A percentile compares a stretch with the other conserved stretches of the same genome.
These are phyloP conservation scores for Luperina testacea DNA, from an alignment of 2,888 invertebrate genomes.

Conservation along the genomic window DNA sequence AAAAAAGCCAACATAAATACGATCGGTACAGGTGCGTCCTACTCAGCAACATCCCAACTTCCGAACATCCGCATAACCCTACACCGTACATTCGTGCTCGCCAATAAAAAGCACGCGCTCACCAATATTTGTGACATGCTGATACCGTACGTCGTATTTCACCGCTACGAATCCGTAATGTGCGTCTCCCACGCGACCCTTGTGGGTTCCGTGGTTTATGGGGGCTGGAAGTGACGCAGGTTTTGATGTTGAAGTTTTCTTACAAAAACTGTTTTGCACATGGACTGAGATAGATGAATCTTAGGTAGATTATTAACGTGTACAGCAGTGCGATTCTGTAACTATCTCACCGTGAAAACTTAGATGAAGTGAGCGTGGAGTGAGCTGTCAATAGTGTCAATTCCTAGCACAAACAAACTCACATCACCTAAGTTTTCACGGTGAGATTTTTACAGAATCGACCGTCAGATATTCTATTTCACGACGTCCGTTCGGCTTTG, in stretches of 20 bases:
- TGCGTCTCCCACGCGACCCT: slow-evolving; percentile 76
- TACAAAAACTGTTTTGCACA: background rate
- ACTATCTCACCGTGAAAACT: too few species aligned
- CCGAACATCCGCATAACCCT: slow-evolving; percentile 48
- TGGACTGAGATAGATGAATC: background rate
- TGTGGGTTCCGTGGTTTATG: slow-evolving; percentile 37
- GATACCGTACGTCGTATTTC: slow-evolving; percentile 80
- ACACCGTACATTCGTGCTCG: slow-evolving; percentile 48
- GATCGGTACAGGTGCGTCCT: slow-evolving; percentile 69
- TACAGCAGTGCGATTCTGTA: too few species aligned
- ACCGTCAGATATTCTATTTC: too few species aligned
- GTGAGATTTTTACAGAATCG: too few species aligned
- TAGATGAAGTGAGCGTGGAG: too few species aligned
- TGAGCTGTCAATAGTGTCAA: too few species aligned
- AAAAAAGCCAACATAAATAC: slow-evolving; percentile 65
- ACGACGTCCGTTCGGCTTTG: too few species aligned
- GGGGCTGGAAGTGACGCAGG: slow-evolving; percentile 59
- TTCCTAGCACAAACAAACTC: too few species aligned
- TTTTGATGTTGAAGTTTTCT: background rate
- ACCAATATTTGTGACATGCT: slow-evolving; percentile 82
- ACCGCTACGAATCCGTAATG: slow-evolving; percentile 81
- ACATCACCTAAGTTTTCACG: too few species aligned
- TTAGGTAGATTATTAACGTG: background rate
- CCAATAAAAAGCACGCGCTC: slow-evolving; percentile 81
- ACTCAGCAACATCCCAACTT: slow-evolving; percentile 67